Evolutionary conservation across 2,113 vertebrate genomes (phyloP).

Genomic region (Speoplatyrhinus poulsoni): DNA sequence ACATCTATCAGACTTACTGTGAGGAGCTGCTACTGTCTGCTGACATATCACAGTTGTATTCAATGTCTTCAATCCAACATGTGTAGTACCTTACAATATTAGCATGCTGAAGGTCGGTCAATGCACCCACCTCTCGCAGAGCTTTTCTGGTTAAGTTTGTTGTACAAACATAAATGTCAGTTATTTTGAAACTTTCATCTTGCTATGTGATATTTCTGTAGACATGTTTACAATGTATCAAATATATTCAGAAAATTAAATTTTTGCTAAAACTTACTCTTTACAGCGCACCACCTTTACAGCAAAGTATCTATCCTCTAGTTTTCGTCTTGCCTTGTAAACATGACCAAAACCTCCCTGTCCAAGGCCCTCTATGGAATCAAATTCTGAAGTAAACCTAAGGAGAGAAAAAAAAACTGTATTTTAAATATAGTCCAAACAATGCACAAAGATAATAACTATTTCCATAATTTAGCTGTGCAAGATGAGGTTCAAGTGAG

Average conservation of each 20-base stretch:
- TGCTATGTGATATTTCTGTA: neutral
- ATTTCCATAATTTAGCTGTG: no score
- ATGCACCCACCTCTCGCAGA: constrained; percentile 53
- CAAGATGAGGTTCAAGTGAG: neutral
- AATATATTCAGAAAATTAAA: neutral
- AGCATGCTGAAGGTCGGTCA: constrained; percentile 60
- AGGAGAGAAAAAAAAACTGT: neutral
- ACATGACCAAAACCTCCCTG: constrained; percentile 72
- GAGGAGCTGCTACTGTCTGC: constrained; percentile 49
- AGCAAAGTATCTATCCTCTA: constrained; percentile 52
- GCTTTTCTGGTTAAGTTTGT: neutral
- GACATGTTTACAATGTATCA: neutral
- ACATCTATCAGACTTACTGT: constrained; percentile 48
- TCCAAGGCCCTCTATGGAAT: constrained; percentile 51
- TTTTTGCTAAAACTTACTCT: constrained; percentile 53
- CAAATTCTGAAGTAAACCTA: constrained; percentile 70
- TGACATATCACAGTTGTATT: constrained; percentile 33
- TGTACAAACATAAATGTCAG: neutral
- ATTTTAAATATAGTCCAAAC: neutral
- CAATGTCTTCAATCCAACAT: constrained; percentile 64
- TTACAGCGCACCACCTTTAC: constrained; percentile 68
- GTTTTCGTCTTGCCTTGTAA: constrained; percentile 63
- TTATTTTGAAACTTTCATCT: neutral
- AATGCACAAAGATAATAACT: neutral
- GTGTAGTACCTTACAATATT: constrained; percentile 66